Percentiles rank a stretch among this genome's conserved stretches.
Evolutionary conservation across 1,140 invertebrate species (phyloP).

Genomic region (Drosophila mayri): DNA sequence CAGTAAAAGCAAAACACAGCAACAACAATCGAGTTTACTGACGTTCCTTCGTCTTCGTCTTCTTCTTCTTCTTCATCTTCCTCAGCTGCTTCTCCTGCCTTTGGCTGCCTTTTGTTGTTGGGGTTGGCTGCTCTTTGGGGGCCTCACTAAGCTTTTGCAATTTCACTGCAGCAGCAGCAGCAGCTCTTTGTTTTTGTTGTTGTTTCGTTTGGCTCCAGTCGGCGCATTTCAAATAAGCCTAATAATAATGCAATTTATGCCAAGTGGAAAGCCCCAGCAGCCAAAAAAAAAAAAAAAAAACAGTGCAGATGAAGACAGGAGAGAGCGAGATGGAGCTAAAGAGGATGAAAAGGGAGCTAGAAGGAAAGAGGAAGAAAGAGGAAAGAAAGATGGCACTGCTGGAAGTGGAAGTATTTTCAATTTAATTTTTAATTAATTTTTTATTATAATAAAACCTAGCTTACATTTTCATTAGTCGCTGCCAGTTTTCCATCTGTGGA

Average conservation of each 20-base stretch:
- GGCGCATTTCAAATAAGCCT: constrained; percentile 81
- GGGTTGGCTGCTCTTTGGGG: constrained; percentile 17
- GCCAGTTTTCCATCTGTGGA: constrained; percentile 7
- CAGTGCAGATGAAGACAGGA: constrained; percentile 6
- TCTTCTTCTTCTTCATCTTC: constrained; percentile 2
- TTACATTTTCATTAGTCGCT: too few species aligned
- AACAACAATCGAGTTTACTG: constrained; percentile 64
- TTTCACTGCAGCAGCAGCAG: constrained; percentile 62
- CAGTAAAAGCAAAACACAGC: constrained; percentile 59
- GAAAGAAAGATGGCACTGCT: background rate
- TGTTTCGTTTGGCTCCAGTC: constrained; percentile 32
- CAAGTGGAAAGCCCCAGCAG: constrained; percentile 62
- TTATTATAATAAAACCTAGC: background rate
- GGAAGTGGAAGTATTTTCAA: background rate
- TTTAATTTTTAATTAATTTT: background rate
- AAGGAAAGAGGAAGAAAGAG: too few species aligned
- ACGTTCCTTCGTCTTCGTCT: constrained; percentile 36
- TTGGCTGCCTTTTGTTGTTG: constrained; percentile 19
- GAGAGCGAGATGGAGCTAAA: background rate
- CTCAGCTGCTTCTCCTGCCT: constrained; percentile 25
- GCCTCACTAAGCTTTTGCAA: constrained; percentile 62
- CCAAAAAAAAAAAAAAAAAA: constrained; percentile 5
- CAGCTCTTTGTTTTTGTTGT: constrained; percentile 56
- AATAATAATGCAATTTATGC: constrained; percentile 83
- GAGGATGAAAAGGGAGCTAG: background rate